A percentile compares a stretch with the other conserved stretches of the same genome.
phyloP scores from a whole-genome alignment of 2,888 invertebrate species.

The Trachelus iudaicus region DNA sequence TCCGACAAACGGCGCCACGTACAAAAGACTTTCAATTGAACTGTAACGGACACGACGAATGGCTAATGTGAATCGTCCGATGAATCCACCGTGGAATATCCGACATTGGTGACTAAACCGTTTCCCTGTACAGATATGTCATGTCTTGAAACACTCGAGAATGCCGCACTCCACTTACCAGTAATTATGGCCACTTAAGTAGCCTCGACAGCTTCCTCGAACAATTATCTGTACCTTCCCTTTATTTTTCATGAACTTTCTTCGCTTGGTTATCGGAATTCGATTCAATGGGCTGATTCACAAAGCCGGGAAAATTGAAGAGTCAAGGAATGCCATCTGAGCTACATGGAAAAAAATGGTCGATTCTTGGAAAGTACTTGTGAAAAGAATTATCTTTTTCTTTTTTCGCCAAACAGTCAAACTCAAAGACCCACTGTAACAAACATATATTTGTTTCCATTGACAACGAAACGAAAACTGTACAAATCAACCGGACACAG shows the following conservation, averaged over 20 bases:
- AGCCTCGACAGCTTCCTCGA: not conserved
- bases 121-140: not conserved
- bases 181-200: constrained; percentile 24
- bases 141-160: constrained; percentile 1
- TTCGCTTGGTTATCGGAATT: not conserved
- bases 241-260: not conserved
- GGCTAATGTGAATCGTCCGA: not conserved
- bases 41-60: not conserved
- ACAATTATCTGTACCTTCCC: not conserved
- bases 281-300: not conserved
- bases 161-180: constrained; percentile 20
- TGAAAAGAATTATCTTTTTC: not conserved
- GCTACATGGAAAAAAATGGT: not conserved
- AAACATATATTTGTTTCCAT: not conserved
- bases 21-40: not conserved
- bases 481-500: too few relatives aligned
- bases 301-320: not conserved
- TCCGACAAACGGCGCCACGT: not conserved
- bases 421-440: not conserved
- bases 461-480: not conserved
- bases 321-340: not conserved
- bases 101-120: not conserved
- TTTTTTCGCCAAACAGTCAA: not conserved
- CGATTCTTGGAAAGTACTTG: not conserved
- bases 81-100: not conserved